Conservation (phyloP, 1,140 invertebrate genomes). For the Frieseomelitta varia region DNA sequence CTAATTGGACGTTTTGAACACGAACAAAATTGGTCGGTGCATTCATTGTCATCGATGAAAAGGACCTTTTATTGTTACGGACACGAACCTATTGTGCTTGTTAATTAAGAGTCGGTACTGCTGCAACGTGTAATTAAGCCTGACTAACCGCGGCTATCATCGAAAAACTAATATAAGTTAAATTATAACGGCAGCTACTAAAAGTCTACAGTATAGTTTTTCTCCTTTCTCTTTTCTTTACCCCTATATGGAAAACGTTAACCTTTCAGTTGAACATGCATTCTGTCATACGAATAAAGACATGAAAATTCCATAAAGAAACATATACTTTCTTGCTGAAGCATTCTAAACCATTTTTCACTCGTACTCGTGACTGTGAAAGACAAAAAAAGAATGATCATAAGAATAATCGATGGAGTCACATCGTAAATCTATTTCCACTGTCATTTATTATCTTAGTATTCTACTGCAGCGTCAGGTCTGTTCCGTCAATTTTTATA, state of each 20-base stretch:
- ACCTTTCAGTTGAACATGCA: background rate
- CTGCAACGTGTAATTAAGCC: background rate
- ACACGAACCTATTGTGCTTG: background rate
- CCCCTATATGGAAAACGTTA: background rate
- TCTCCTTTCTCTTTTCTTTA: background rate
- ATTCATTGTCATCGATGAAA: background rate
- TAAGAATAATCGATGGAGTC: background rate
- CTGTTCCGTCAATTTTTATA: too few relatives aligned
- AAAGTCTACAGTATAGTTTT: background rate
- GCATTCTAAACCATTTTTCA: background rate
- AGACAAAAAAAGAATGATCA: background rate
- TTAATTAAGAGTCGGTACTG: background rate
- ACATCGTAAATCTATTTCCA: background rate
- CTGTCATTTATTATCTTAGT: constrained; percentile 8
- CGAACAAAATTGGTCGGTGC: constrained; percentile 9
- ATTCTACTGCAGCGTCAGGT: too few relatives aligned
- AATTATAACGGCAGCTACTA: background rate
- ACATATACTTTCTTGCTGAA: background rate
- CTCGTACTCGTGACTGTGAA: background rate
- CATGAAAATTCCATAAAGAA: background rate
- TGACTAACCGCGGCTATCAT: background rate
- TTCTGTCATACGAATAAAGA: background rate
- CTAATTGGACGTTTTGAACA: constrained; percentile 55
- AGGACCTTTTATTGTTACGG: constrained; percentile 9
- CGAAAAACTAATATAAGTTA: background rate